Evolutionary conservation across 2,797 vertebrate species (phyloP).

Genomic region (Tragelaphus oryx): DNA sequence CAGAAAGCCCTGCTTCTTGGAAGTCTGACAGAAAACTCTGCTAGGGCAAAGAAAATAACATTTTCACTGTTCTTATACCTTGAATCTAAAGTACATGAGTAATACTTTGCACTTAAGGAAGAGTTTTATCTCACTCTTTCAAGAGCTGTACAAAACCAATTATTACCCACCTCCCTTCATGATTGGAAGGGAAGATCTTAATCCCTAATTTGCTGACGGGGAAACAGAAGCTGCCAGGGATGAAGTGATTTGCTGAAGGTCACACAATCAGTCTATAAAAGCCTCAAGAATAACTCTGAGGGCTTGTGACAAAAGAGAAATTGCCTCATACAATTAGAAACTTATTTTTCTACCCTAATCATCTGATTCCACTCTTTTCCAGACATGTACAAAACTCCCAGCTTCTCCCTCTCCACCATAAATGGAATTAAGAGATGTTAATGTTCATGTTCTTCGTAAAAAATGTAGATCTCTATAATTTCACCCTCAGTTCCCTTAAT

Average conservation of each 20-base stretch:
- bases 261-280: constrained; percentile 1
- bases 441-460: constrained; percentile 15
- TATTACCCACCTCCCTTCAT: background rate
- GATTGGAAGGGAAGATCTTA: constrained; percentile 48
- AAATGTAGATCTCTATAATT: constrained; percentile 32
- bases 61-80: background rate
- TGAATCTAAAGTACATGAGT: constrained; percentile 16
- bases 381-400: background rate
- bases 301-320: background rate
- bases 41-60: background rate
- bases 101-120: constrained; percentile 26
- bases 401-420: background rate
- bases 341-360: background rate
- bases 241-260: constrained; percentile 30
- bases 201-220: constrained; percentile 45
- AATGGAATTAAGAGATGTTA: background rate
- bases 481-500: background rate
- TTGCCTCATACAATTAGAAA: background rate
- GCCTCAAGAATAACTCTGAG: background rate
- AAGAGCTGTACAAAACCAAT: constrained; percentile 53
- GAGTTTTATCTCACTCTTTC: constrained; percentile 40
- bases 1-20: background rate
- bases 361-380: background rate
- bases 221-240: background rate
- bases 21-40: background rate